These are phyloP conservation scores for Macroteleia sp. DNA, from an alignment of 2,888 invertebrate species.

Conservation along the genomic window DNA sequence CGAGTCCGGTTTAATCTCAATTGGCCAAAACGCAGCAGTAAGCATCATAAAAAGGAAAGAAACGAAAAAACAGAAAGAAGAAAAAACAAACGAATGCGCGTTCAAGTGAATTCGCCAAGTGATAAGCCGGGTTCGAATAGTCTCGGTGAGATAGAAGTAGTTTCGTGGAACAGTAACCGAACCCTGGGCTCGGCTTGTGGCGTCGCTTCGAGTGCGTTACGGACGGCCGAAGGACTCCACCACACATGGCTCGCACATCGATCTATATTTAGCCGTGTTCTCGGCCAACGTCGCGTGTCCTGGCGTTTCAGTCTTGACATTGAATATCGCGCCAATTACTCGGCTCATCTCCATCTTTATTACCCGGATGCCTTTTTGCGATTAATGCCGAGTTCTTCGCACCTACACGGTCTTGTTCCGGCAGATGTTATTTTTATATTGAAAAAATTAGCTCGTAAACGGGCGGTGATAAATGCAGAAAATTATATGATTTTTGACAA, in stretches of 20 bases:
- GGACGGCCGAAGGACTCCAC: constrained; percentile 21
- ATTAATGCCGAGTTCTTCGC: constrained; percentile 6
- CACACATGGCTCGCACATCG: constrained; percentile 50
- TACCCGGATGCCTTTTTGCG: constrained; percentile 33
- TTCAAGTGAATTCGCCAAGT: constrained; percentile 43
- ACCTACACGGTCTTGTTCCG: neutral
- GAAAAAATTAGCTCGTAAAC: too few relatives aligned
- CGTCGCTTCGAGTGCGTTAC: constrained; percentile 11
- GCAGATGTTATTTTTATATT: constrained; percentile 79
- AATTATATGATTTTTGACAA: too few relatives aligned
- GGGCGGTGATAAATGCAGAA: too few relatives aligned
- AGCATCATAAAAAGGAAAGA: neutral
- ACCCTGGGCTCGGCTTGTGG: neutral
- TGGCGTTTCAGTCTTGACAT: constrained; percentile 45
- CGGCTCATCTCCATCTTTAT: constrained; percentile 46
- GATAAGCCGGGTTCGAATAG: constrained; percentile 27
- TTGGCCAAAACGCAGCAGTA: constrained; percentile 7
- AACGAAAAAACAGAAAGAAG: constrained; percentile 9
- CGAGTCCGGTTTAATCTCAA: constrained; percentile 14
- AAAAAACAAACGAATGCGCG: neutral
- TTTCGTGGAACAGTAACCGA: constrained; percentile 21
- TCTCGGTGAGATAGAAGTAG: constrained; percentile 12
- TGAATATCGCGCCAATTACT: constrained; percentile 50
- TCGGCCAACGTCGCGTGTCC: constrained; percentile 66
- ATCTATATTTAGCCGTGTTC: constrained; percentile 65